Conservation (phyloP, 2,888 invertebrate genomes). For the Cephus sareptanus region DNA sequence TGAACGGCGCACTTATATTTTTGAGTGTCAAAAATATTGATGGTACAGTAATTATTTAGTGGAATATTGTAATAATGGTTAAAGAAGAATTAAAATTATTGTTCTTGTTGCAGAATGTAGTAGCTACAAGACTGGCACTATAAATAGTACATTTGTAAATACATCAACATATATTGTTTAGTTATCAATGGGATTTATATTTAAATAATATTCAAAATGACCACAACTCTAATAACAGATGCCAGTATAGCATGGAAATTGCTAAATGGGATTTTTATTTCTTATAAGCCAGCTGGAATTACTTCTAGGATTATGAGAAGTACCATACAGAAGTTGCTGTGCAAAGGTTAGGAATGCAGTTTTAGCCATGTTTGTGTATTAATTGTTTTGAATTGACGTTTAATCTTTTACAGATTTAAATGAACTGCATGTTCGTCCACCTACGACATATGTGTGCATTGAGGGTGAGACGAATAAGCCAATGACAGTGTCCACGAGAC, state of each 20-base stretch:
- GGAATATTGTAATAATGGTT: neutral
- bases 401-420: slow-evolving; percentile 75
- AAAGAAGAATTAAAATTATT: neutral
- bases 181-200: neutral
- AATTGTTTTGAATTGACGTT: slow-evolving; percentile 19
- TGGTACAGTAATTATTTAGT: neutral
- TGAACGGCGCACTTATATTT: neutral
- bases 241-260: slow-evolving; percentile 74
- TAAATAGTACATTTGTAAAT: neutral
- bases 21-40: neutral
- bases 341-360: slow-evolving; percentile 71
- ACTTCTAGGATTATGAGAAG: slow-evolving; percentile 66
- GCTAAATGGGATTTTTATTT: slow-evolving; percentile 80
- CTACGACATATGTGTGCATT: slow-evolving; percentile 72
- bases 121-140: neutral
- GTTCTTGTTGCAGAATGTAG: neutral
- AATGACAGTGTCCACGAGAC: slow-evolving; percentile 70
- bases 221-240: slow-evolving; percentile 43
- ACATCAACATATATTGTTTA: neutral
- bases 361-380: slow-evolving; percentile 11
- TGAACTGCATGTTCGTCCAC: slow-evolving; percentile 73
- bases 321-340: slow-evolving; percentile 73
- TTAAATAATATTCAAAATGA: neutral
- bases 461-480: slow-evolving; percentile 73
- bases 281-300: slow-evolving; percentile 77